Evolutionary conservation across 2,113 vertebrate species (phyloP).

Genomic region (Irena cyanogastra): DNA sequence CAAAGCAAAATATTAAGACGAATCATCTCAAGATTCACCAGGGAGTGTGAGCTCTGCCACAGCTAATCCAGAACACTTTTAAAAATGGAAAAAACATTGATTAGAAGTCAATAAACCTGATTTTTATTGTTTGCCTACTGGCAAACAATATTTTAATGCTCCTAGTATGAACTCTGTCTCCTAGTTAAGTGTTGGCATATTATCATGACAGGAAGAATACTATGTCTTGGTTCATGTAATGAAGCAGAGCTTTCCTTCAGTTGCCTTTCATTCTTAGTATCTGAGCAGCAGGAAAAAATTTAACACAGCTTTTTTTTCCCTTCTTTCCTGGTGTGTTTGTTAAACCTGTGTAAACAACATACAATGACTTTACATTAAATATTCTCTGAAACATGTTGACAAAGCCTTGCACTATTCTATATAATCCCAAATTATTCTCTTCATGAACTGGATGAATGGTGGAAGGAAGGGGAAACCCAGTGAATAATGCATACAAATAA

Average conservation of each 20-base stretch:
- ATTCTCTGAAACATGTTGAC: not conserved
- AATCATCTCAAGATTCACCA: not conserved
- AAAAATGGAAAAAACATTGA: not conserved
- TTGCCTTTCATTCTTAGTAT: not conserved
- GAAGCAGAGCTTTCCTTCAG: not conserved
- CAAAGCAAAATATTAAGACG: not conserved
- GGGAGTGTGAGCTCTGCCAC: not conserved
- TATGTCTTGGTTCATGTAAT: not conserved
- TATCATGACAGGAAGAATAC: not conserved
- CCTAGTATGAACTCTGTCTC: not conserved
- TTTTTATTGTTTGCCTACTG: not conserved
- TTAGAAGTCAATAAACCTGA: not conserved
- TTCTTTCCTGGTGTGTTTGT: not conserved
- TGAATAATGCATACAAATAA: constrained; percentile 8
- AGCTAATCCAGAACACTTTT: not conserved
- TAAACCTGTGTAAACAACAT: not conserved
- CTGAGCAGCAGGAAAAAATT: not conserved
- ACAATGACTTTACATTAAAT: not conserved
- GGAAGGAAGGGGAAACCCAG: not conserved
- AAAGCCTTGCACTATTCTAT: not conserved
- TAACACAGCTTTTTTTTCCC: not conserved
- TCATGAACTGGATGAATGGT: not conserved
- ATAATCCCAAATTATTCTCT: constrained; percentile 18
- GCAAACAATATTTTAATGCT: fast-evolving
- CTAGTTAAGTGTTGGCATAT: not conserved